Base-by-base conservation (phyloP, 2,113 vertebrate genomes). In the Parus major region DNA sequence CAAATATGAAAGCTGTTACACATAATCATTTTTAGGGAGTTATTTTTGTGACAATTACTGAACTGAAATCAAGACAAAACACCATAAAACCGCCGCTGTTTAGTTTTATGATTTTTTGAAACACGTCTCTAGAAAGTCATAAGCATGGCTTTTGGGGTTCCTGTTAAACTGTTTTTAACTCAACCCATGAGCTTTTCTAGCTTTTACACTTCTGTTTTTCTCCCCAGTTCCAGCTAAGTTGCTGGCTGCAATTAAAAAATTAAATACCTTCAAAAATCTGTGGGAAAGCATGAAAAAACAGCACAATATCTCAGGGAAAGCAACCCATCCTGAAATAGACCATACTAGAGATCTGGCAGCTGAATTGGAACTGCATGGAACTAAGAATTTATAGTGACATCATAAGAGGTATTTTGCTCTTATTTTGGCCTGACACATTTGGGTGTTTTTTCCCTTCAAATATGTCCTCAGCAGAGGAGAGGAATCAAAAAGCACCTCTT, bases 1-100 rank as follows among this genome's bases (percentile, higher is more conserved):
- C 65, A 89, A 87, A 91, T 89, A 82, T 29, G 70, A 77, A 95
- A 92, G 31, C n/a, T 89, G 83, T 92, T 77, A 92, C 57, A 76
- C 44, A 61, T 39, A 63, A 64, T 86, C 8, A 44, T 50, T 89
- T 93, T 72, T 65, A 78, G 19, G 15, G 52, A 57, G 31, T 36
- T 89, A 64, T 84, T 93, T 94, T 86, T 91, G 39, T 64, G 41
- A 76, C 53, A 82, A 65, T 52, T 75, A 64, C 44, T 79, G 65
- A 91, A 71, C n/a, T 71, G 44, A 92, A 92, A 84, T 29, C 1
- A 10, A 82, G 52, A n/a, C 57, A 72, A 92, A 92, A 33, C 36
- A 77, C 41, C 33, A 49, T 66, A 81, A 91, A 94, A 9, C 3
- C 33, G 56, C 46, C 15, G 21, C 9, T 31, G n/a, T 71, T 46